These are phyloP conservation scores for Campoplex capitator DNA, from an alignment of 2,888 invertebrate genomes.

Conservation along the genomic window DNA sequence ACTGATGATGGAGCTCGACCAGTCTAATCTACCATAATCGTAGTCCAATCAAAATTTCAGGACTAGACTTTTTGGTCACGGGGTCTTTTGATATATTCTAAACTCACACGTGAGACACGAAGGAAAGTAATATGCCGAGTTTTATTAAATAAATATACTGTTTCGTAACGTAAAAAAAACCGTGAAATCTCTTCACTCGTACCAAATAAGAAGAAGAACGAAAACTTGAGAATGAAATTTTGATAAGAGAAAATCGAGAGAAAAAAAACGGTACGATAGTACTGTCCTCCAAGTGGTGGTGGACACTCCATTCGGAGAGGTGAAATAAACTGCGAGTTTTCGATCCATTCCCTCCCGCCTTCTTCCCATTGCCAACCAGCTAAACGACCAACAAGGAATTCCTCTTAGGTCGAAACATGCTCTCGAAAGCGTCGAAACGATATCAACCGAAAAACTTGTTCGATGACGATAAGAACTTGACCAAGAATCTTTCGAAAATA, in stretches of 20 bases:
- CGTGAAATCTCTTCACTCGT: background rate
- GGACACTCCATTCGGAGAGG: constrained; percentile 49
- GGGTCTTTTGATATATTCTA: background rate
- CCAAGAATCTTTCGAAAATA: constrained; percentile 58
- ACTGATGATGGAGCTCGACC: constrained; percentile 28
- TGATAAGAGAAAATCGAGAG: background rate
- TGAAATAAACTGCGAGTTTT: constrained; percentile 30
- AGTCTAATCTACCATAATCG: constrained; percentile 18
- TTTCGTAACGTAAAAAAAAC: background rate
- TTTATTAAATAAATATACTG: background rate
- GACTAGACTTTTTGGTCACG: constrained; percentile 10
- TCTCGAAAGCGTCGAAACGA: constrained; percentile 60
- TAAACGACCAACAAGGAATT: constrained; percentile 79
- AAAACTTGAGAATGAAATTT: background rate
- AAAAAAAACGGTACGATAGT: background rate
- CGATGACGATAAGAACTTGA: constrained; percentile 57
- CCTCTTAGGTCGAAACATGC: constrained; percentile 75
- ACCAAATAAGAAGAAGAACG: background rate
- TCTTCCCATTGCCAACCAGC: constrained; percentile 69
- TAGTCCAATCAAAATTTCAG: background rate
- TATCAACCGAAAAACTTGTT: constrained; percentile 58
- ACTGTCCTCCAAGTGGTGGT: constrained; percentile 7
- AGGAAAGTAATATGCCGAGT: background rate
- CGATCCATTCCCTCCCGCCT: constrained; percentile 63
- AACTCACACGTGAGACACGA: background rate